Conservation (phyloP, 2,797 vertebrate genomes). For the Syndactyla subalaris region DNA sequence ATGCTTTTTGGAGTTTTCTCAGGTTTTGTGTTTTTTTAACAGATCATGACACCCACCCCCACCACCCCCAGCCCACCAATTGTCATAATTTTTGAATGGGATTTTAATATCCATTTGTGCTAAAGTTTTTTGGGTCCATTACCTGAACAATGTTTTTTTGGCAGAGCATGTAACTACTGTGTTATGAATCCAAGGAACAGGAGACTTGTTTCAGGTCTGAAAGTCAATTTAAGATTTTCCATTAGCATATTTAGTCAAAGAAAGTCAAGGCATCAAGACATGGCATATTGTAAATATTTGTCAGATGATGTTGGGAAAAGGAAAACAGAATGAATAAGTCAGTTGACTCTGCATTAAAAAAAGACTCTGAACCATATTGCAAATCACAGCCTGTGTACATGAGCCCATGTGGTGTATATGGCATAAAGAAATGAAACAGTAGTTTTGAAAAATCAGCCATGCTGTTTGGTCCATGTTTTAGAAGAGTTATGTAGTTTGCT, state of each 20-base stretch:
- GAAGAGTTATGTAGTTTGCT: background rate
- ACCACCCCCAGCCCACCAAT: background rate
- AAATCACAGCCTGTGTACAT: background rate
- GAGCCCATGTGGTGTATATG: background rate
- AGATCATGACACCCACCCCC: background rate
- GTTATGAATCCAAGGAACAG: background rate
- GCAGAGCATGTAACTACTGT: background rate
- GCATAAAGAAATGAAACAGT: background rate
- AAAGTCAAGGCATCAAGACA: background rate
- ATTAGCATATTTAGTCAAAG: background rate
- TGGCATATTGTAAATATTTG: background rate
- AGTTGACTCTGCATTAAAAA: accelerated
- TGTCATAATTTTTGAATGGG: background rate
- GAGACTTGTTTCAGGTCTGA: background rate
- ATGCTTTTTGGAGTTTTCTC: background rate
- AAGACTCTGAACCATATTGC: background rate
- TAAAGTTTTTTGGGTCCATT: background rate
- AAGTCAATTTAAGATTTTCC: background rate
- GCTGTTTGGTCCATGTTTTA: background rate
- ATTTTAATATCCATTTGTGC: background rate
- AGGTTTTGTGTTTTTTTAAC: background rate
- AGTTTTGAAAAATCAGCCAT: background rate
- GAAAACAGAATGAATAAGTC: background rate
- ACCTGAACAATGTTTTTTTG: background rate
- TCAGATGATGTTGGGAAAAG: background rate